These are phyloP conservation scores for Lissocephala sabroskyi DNA, from an alignment of 2,888 invertebrate species.

Conservation along the genomic window DNA sequence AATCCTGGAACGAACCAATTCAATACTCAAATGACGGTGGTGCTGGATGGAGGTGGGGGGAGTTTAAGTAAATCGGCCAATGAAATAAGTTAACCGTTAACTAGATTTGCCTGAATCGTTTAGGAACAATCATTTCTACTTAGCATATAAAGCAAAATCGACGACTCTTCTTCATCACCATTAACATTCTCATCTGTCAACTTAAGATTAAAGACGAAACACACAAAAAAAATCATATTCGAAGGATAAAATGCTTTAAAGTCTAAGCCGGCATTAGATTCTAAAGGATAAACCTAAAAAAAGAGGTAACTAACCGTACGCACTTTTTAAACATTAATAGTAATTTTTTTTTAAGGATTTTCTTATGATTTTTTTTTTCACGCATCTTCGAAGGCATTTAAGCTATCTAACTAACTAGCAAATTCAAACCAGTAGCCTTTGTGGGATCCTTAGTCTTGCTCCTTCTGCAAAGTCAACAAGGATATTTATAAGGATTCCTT, in stretches of 20 bases:
- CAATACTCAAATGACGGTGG: too few relatives aligned
- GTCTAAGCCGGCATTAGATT: conserved; percentile 67
- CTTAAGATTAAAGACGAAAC: conserved; percentile 20
- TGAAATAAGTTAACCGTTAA: conserved; percentile 35
- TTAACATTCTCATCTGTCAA: conserved; percentile 11
- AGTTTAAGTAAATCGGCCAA: conserved; percentile 58
- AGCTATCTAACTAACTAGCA: conserved; percentile 57
- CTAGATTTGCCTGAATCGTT: conserved; percentile 51
- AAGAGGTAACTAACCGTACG: neutral
- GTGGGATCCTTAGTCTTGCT: conserved; percentile 51
- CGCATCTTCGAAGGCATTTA: conserved; percentile 66
- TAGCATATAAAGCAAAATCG: conserved; percentile 17
- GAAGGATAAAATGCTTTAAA: conserved; percentile 11
- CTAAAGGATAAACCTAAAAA: conserved; percentile 23
- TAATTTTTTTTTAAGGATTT: conserved; percentile 13
- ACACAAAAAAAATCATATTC: conserved; percentile 16
- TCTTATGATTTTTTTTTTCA: conserved; percentile 28
- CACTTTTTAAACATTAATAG: conserved; percentile 2
- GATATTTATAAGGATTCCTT: too few relatives aligned
- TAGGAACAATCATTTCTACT: conserved; percentile 58
- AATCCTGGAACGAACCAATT: too few relatives aligned
- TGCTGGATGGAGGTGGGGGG: conserved; percentile 4
- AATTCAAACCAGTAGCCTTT: conserved; percentile 55
- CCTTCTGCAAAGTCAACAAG: conserved; percentile 54
- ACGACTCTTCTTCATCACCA: neutral